Evolutionary conservation across 1,140 invertebrate genomes (phyloP).

Genomic region (Apis laboriosa): DNA sequence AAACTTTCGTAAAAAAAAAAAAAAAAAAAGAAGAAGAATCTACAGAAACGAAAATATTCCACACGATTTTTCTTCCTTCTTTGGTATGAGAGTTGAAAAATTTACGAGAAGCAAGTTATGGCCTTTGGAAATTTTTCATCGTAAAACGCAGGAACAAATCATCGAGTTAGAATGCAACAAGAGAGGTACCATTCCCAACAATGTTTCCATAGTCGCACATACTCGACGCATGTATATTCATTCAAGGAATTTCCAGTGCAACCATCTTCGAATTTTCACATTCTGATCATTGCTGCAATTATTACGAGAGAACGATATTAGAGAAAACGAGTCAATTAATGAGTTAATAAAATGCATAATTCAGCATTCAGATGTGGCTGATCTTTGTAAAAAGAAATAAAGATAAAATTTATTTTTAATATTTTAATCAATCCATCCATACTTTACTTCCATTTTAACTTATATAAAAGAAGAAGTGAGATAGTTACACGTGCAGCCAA

Average conservation of each 20-base stretch:
- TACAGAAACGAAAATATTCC: slow-evolving; percentile 4
- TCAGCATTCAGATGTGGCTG: too few species aligned
- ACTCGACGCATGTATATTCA: slow-evolving; percentile 24
- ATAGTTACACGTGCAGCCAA: too few species aligned
- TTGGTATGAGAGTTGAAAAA: background rate
- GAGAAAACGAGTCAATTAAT: background rate
- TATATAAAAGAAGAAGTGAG: too few species aligned
- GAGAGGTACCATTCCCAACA: slow-evolving; percentile 5
- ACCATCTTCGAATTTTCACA: slow-evolving; percentile 1
- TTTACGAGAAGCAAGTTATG: slow-evolving; percentile 27
- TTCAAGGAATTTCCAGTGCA: slow-evolving; percentile 23
- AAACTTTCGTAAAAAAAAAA: slow-evolving; percentile 6
- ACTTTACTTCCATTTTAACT: too few species aligned
- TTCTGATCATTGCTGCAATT: slow-evolving; percentile 11
- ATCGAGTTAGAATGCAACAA: slow-evolving; percentile 24
- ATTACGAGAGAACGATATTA: slow-evolving; percentile 16
- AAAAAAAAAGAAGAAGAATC: background rate
- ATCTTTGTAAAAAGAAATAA: too few species aligned
- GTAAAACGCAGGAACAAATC: slow-evolving; percentile 36
- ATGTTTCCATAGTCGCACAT: slow-evolving; percentile 28
- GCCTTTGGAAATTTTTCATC: slow-evolving; percentile 34
- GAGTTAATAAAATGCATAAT: background rate
- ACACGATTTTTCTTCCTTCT: slow-evolving; percentile 4
- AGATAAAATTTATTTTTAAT: too few species aligned
- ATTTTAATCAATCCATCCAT: too few species aligned